These are phyloP conservation scores for Bruchidius siliquastri DNA, from an alignment of 2,888 invertebrate species.

Conservation along the genomic window DNA sequence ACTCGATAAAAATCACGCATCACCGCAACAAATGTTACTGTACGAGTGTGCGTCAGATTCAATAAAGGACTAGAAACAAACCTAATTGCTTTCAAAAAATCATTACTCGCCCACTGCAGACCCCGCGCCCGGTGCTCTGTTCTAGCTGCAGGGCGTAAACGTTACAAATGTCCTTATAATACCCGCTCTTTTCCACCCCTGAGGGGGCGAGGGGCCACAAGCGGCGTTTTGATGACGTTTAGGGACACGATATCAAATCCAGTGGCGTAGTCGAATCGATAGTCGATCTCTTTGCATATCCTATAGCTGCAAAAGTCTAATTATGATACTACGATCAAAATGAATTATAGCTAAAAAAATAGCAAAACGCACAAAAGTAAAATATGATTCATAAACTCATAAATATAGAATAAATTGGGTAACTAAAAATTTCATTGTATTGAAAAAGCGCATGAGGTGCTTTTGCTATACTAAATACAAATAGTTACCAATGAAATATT, in stretches of 20 bases:
- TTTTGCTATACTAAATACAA: no score
- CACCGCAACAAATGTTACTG: constrained; percentile 39
- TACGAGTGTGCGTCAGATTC: constrained; percentile 35
- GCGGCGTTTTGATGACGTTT: constrained; percentile 23
- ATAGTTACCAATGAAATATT: no score
- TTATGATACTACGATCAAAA: no score
- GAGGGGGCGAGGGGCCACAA: constrained; percentile 7
- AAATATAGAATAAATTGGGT: no score
- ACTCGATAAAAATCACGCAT: constrained; percentile 16
- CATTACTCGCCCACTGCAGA: constrained; percentile 34
- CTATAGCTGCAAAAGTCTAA: no score
- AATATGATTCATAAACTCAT: no score
- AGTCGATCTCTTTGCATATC: no score
- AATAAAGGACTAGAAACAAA: constrained; percentile 45
- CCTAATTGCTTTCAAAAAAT: constrained; percentile 50
- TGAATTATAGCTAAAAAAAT: no score
- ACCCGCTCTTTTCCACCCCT: constrained; percentile 22
- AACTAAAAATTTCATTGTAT: no score
- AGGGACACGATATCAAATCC: constrained; percentile 16
- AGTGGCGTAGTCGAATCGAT: constrained; percentile 10
- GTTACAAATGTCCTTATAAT: constrained; percentile 38
- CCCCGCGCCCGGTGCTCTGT: neutral
- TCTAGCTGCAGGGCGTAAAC: constrained; percentile 40
- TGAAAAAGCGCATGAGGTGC: no score
- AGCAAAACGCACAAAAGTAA: no score